Base-by-base conservation (phyloP, 2,888 invertebrate genomes). In the Falcaria lacertinaria region DNA sequence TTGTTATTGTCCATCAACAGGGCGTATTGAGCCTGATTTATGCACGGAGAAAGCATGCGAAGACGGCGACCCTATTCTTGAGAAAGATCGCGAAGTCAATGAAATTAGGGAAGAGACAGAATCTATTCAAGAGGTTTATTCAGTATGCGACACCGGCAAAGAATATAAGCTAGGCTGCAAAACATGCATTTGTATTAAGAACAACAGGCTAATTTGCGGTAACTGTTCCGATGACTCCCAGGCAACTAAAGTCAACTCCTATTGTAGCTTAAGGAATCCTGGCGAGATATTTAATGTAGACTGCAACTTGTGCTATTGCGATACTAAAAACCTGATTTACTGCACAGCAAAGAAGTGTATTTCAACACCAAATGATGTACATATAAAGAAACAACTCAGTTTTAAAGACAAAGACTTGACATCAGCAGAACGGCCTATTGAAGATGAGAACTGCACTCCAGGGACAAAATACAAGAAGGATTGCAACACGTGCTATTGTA, bases 231-330 rank as follows among this genome's bases (percentile, higher is more conserved):
- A 13, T 0, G 25, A 25, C 4, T 11, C 39, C 0, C 28, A 5
- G 8, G 35, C 39, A 33, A 62, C 45, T 55, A 63, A 44, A 49
- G 17, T 13, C n/a, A 19, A 44, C 63, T 75, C 60, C 50, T 47
- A 60, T 2, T 81, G 79, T 32, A 40, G 42, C 1, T 44, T 48
- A 2, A 43, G 42, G 15, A 48, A 67, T 19, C 69, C 77, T 1
- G 77, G 78, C 2, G 69, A 74, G 15, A 55, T 67, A 13, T 91
- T 91, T 48, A 68, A 69, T 38, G 54, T 77, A 15, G 87, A 84
- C 34, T 92, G 92, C 63, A 92, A 92, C 57, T 69, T 75, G 0
- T 92, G 92, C 50, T 72, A 80, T 43, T 92, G 92, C 49, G 84
- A 87, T 37, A 53, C 59, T 4, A 73, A 79, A 1, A 76, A 79